phyloP scores from a whole-genome alignment of 2,797 vertebrate genomes.

The Pitangus sulphuratus region DNA sequence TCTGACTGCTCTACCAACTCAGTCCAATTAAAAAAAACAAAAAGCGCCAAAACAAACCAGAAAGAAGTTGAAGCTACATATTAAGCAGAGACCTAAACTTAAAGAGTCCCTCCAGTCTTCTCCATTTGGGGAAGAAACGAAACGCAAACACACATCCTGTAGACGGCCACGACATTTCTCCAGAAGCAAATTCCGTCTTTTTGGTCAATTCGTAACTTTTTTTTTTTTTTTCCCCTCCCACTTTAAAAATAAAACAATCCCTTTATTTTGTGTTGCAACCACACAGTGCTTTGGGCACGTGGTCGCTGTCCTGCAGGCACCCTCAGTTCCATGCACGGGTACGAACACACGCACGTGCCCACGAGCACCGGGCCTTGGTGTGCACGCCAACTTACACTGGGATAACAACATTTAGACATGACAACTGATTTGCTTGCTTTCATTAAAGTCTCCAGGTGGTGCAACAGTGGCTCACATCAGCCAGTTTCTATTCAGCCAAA shows the following conservation, averaged over 20 bases:
- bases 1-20: background rate
- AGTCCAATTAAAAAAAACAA: background rate
- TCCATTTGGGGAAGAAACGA: background rate
- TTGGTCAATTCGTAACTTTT: background rate
- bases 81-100: background rate
- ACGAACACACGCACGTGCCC: background rate
- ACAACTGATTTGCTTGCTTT: slow-evolving; percentile 26
- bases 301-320: background rate
- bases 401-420: background rate
- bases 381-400: background rate
- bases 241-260: background rate
- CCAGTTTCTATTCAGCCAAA: slow-evolving; percentile 20
- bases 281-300: background rate
- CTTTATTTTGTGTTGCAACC: background rate
- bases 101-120: background rate
- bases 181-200: background rate
- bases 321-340: background rate
- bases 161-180: background rate
- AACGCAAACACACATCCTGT: background rate
- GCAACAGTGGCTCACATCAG: background rate
- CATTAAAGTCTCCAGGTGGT: background rate
- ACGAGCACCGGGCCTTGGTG: background rate
- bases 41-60: background rate
- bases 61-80: background rate
- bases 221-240: background rate